A percentile compares a stretch with the other conserved stretches of the same genome.
These are phyloP conservation scores for Diabrotica virgifera DNA, from an alignment of 1,140 invertebrate genomes.

Conservation along the genomic window DNA sequence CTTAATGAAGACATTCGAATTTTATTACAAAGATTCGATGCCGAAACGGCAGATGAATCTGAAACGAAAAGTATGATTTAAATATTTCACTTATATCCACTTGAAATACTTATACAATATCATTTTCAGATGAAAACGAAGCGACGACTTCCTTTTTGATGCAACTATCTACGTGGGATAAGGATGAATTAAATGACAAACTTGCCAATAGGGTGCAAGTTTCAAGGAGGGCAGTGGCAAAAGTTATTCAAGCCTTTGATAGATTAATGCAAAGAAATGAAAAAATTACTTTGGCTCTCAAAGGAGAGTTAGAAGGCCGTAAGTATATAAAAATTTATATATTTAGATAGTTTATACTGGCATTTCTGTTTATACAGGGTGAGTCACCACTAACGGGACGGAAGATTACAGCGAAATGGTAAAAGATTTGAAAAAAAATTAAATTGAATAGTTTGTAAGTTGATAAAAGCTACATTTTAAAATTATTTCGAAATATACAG, in stretches of 20 bases:
- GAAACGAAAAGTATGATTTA: slow-evolving; percentile 81
- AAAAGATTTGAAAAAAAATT: too few relatives aligned
- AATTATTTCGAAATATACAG: too few relatives aligned
- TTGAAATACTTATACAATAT: slow-evolving; percentile 8
- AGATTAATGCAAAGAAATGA: slow-evolving; percentile 89
- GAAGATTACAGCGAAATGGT: too few relatives aligned
- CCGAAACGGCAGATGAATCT: slow-evolving; percentile 93
- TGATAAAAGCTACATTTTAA: too few relatives aligned
- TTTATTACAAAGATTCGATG: slow-evolving; percentile 92
- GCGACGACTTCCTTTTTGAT: slow-evolving; percentile 95
- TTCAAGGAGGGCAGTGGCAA: slow-evolving; percentile 89
- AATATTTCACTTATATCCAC: not conserved
- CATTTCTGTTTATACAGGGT: too few relatives aligned
- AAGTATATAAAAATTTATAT: slow-evolving; percentile 27
- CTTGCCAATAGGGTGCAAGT: slow-evolving; percentile 91
- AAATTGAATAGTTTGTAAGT: too few relatives aligned
- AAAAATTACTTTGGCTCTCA: slow-evolving; percentile 84
- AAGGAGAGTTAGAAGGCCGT: slow-evolving; percentile 74
- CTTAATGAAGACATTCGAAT: slow-evolving; percentile 96
- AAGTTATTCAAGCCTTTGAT: slow-evolving; percentile 95
- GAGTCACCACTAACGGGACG: too few relatives aligned
- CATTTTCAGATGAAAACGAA: slow-evolving; percentile 85
- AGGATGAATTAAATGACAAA: slow-evolving; percentile 94
- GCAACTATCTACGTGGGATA: slow-evolving; percentile 97
- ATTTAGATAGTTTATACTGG: too few relatives aligned